A percentile compares a stretch with the other conserved stretches of the same genome.
phyloP scores from a whole-genome alignment of 2,113 vertebrate species.

The Malurus elegans region DNA sequence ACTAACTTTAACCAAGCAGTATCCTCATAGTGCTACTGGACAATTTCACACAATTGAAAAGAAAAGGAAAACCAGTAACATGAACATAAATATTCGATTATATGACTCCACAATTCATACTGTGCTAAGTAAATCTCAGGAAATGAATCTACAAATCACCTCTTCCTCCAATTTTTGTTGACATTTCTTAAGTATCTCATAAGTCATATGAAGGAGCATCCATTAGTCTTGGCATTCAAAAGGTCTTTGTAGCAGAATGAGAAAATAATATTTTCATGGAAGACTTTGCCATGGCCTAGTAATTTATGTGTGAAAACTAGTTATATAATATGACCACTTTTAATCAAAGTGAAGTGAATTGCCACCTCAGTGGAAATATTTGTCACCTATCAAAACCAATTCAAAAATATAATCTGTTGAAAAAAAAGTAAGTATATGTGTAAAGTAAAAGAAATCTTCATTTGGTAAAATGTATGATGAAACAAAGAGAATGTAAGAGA shows the following conservation, averaged over 20 bases:
- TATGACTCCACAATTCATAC: neutral
- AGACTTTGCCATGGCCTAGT: neutral
- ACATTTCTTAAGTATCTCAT: neutral
- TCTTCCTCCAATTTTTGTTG: neutral
- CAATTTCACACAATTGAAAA: neutral
- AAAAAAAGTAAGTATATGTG: neutral
- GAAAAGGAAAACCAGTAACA: neutral
- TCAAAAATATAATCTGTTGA: neutral
- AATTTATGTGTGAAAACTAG: neutral
- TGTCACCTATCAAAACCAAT: neutral
- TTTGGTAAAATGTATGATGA: accelerated
- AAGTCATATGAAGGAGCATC: neutral
- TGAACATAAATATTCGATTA: no score
- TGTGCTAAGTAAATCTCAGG: neutral
- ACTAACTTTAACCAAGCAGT: neutral
- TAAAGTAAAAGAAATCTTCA: neutral
- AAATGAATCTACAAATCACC: neutral
- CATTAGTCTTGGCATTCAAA: neutral
- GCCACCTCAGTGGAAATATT: neutral
- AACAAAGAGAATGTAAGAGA: neutral
- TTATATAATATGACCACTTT: neutral
- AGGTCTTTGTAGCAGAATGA: neutral
- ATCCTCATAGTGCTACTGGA: neutral
- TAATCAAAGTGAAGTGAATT: neutral
- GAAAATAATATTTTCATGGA: neutral